Evolutionary conservation across 2,888 invertebrate genomes (phyloP).

Genomic region (Caenorhabditis sinica): DNA sequence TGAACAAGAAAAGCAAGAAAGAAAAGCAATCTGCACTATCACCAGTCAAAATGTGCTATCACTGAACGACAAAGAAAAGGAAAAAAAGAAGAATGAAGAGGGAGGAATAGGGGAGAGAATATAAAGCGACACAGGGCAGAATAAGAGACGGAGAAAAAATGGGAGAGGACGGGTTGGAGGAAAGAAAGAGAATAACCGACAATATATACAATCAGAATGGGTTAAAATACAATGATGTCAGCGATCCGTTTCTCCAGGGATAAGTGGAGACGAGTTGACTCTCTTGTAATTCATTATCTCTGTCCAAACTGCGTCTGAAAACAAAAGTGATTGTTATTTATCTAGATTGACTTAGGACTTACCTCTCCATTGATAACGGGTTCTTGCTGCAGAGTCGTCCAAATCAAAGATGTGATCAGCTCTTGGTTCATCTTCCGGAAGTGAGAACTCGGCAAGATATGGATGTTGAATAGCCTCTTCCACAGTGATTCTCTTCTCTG

Average conservation of each 20-base stretch:
- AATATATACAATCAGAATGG: slow-evolving; percentile 49
- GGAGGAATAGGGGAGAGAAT: slow-evolving; percentile 3
- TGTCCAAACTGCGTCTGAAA: slow-evolving; percentile 73
- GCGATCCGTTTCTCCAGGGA: slow-evolving; percentile 58
- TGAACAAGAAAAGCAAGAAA: slow-evolving; percentile 34
- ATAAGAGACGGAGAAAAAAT: slow-evolving; percentile 22
- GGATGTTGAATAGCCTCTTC: slow-evolving; percentile 78
- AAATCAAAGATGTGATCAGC: slow-evolving; percentile 76
- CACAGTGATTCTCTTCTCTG: slow-evolving; percentile 71
- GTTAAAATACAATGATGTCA: slow-evolving; percentile 4
- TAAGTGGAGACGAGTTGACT: slow-evolving; percentile 63
- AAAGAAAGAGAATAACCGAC: not conserved
- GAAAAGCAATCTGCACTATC: slow-evolving; percentile 51
- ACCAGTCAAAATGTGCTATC: slow-evolving; percentile 61
- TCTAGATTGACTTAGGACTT: not conserved
- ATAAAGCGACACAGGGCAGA: slow-evolving; percentile 47
- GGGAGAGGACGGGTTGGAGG: slow-evolving; percentile 5
- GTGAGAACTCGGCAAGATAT: slow-evolving; percentile 74
- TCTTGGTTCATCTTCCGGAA: slow-evolving; percentile 78
- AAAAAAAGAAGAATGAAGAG: slow-evolving; percentile 13
- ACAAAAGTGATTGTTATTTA: slow-evolving; percentile 1
- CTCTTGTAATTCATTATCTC: slow-evolving; percentile 72
- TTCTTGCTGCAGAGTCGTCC: slow-evolving; percentile 72
- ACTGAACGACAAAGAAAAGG: slow-evolving; percentile 59
- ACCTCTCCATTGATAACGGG: slow-evolving; percentile 78